Base-by-base conservation (phyloP, 1,140 invertebrate genomes). In the Pectinophora gossypiella region DNA sequence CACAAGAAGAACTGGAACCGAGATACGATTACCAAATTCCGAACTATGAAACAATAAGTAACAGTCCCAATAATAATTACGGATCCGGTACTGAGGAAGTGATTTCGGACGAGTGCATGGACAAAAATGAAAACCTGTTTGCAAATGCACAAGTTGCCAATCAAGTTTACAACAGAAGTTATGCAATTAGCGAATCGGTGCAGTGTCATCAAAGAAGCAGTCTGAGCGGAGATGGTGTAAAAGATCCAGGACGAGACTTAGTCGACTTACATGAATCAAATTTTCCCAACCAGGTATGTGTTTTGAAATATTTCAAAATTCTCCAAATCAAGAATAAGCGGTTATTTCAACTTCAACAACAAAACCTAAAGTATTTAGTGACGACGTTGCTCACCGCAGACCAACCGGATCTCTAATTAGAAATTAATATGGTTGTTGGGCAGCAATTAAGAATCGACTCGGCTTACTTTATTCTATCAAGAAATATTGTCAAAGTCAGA, bases 11-110 rank as follows among this genome's bases (percentile, higher is more conserved):
- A 5, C 59, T 83, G 38, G 68, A 76, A 42, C 48, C 68, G 22
- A 72, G 76, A 71, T 80, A 83, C 47, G 79, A 85, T 50, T 88
- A 88, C 51, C 73, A 81, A 59, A 74, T 81, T 55, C 67, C 72
- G 19, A 68, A 75, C 13, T 85, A 87, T 48, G 83, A 83, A 22
- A 84, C 67, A 49, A 69, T 85, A 23, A 84, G 76, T 49, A 84
- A 79, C 49, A 76, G 69, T 51, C 63, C 79, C 9, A 71, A 67
- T 42, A 72, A 75, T 40, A 75, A 73, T 49, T 76, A 76, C 54
- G 71, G 50, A 45, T 72, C 74, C 43, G 71, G 68, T 38, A 48
- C 61, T 50, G 73, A 81, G 20, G 74, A 85, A 48, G 48, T 64
- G 0, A 50, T 72, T 36, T 48, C 71, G n/a, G 75, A 85, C 22